Evolutionary conservation across 2,113 vertebrate species (phyloP).

Genomic region (Pontoporia blainvillei): DNA sequence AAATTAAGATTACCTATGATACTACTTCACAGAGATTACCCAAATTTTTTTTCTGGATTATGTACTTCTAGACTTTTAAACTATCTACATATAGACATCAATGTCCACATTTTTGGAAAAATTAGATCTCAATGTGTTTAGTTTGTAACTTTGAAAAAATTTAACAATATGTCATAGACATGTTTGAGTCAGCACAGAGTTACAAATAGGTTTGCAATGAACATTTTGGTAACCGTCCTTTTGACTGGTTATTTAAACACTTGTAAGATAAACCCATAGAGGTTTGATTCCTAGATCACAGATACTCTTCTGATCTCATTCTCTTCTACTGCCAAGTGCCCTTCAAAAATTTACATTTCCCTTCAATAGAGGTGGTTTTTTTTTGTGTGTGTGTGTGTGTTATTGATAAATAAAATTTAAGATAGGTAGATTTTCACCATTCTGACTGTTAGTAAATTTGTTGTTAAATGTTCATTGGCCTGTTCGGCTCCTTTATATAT

Average conservation of each 20-base stretch:
- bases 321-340: neutral
- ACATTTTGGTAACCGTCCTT: neutral
- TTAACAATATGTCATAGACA: neutral
- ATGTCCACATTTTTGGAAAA: neutral
- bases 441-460: neutral
- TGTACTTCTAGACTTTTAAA: neutral
- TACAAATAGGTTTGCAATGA: neutral
- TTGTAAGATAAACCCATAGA: neutral
- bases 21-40: neutral
- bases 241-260: neutral
- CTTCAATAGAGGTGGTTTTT: neutral
- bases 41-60: neutral
- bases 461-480: neutral
- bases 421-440: neutral
- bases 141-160: neutral
- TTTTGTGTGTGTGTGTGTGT: neutral
- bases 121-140: neutral
- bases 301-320: neutral
- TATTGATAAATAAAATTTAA: neutral
- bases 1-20: neutral
- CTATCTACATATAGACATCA: neutral
- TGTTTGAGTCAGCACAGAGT: neutral
- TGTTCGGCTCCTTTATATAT: neutral
- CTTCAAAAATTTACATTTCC: neutral
- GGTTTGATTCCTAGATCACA: neutral